Percentiles rank a stretch among this genome's conserved stretches.
Evolutionary conservation across 1,140 invertebrate species (phyloP).

Genomic region (Brachionus rubens): DNA sequence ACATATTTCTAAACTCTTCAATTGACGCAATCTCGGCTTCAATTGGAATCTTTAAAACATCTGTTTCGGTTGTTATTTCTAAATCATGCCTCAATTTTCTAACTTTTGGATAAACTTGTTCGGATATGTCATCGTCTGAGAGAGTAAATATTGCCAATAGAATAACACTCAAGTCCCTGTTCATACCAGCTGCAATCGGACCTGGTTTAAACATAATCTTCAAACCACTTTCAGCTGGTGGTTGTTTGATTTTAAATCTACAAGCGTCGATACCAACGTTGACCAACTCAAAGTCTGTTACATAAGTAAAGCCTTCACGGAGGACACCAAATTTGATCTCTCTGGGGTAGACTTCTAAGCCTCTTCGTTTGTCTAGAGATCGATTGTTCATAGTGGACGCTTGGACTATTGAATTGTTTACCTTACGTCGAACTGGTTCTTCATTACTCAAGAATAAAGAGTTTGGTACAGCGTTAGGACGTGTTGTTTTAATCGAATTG

Average conservation of each 20-base stretch:
- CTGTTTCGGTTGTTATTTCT: conserved; percentile 59
- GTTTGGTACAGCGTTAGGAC: conserved; percentile 55
- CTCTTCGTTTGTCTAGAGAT: conserved; percentile 50
- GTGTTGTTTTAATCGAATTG: conserved; percentile 52
- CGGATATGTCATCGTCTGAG: not conserved
- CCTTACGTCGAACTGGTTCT: conserved; percentile 55
- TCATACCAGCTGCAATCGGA: conserved; percentile 60
- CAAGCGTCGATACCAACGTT: conserved; percentile 59
- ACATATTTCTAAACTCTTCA: conserved; percentile 32
- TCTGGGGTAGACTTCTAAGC: conserved; percentile 55
- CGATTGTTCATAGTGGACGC: conserved; percentile 53
- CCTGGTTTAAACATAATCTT: conserved; percentile 56
- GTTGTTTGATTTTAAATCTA: conserved; percentile 57
- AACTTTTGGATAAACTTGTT: conserved; percentile 51
- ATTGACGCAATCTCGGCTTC: conserved; percentile 49
- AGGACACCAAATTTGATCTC: conserved; percentile 57
- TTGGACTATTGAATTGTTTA: conserved; percentile 52
- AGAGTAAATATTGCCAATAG: conserved; percentile 57
- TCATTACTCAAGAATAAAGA: conserved; percentile 54
- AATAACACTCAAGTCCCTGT: conserved; percentile 53
- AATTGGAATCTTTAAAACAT: conserved; percentile 56
- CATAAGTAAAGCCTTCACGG: conserved; percentile 55
- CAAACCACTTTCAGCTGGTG: conserved; percentile 58
- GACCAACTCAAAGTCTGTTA: conserved; percentile 49
- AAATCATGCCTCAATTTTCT: conserved; percentile 53